Evolutionary conservation across 2,797 vertebrate genomes (phyloP).

Genomic region (Sphaeramia orbicularis): DNA sequence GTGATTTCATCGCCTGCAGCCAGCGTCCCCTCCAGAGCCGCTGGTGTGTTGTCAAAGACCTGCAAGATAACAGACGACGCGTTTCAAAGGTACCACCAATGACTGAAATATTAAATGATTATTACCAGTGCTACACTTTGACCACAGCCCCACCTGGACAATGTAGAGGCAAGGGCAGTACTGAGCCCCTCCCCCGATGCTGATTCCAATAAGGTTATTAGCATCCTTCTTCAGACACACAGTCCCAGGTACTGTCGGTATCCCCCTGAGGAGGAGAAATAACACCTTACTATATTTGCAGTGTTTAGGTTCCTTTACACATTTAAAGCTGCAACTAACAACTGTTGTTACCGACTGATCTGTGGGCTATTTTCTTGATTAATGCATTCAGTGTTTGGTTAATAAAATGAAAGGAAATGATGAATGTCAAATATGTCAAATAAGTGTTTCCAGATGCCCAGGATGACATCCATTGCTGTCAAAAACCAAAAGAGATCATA

Average conservation of each 20-base stretch:
- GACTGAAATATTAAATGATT: not conserved
- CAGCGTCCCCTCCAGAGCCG: conserved; percentile 92
- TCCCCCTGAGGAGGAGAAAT: conserved; percentile 85
- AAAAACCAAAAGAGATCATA: too few species aligned
- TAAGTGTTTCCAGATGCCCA: too few species aligned
- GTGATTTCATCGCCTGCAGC: conserved; percentile 98
- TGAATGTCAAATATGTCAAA: too few species aligned
- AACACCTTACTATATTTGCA: not conserved
- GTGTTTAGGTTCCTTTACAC: not conserved
- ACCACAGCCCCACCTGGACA: conserved; percentile 88
- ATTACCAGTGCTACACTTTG: not conserved
- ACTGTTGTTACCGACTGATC: not conserved
- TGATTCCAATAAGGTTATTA: conserved; percentile 98
- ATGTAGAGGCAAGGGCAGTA: conserved; percentile 99
- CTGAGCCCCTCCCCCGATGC: conserved; percentile 97
- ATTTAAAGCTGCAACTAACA: not conserved
- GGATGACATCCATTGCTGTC: too few species aligned
- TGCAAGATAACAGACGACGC: conserved; percentile 48
- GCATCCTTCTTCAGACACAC: conserved; percentile 94
- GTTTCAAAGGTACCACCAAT: conserved; percentile 21
- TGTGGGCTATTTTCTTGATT: too few species aligned
- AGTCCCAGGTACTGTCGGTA: conserved; percentile 96
- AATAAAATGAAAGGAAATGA: too few species aligned
- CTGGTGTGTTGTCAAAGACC: conserved; percentile 98
- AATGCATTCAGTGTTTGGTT: too few species aligned